Percentiles rank a stretch among this genome's conserved stretches.
These are phyloP conservation scores for Camponotus floridanus DNA, from an alignment of 1,140 invertebrate genomes.

Conservation along the genomic window DNA sequence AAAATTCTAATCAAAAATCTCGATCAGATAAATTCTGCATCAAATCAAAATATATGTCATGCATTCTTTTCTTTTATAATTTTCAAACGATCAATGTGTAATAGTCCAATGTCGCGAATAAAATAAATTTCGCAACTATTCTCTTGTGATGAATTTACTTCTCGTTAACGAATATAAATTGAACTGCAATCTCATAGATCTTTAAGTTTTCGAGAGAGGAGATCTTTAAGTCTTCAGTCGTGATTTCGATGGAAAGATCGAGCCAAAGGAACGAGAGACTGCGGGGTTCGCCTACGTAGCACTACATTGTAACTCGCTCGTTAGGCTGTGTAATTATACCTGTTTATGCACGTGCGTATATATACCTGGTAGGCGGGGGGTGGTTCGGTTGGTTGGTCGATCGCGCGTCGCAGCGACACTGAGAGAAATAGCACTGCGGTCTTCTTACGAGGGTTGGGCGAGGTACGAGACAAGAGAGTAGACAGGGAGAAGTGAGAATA, in stretches of 20 bases:
- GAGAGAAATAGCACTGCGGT: conserved; percentile 65
- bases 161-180: too few relatives aligned
- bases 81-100: neutral
- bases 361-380: conserved; percentile 40
- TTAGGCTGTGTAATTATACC: conserved; percentile 65
- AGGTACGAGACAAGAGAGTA: conserved; percentile 25
- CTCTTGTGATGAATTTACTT: too few relatives aligned
- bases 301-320: conserved; percentile 79
- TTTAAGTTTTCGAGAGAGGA: neutral
- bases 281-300: conserved; percentile 81
- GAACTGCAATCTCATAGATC: too few relatives aligned
- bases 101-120: too few relatives aligned
- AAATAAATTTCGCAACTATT: too few relatives aligned
- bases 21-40: neutral
- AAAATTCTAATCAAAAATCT: neutral
- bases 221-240: conserved; percentile 25
- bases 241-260: conserved; percentile 66
- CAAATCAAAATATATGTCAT: neutral
- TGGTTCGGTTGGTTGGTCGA: neutral
- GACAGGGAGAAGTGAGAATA: conserved; percentile 29
- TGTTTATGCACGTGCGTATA: conserved; percentile 63
- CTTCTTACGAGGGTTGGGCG: neutral
- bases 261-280: conserved; percentile 74
- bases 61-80: neutral
- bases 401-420: conserved; percentile 64